Evolutionary conservation across 2,113 vertebrate genomes (phyloP), one percentile per base, ranked within the genome.

Genomic region (Trematocara nigrifrons): DNA sequence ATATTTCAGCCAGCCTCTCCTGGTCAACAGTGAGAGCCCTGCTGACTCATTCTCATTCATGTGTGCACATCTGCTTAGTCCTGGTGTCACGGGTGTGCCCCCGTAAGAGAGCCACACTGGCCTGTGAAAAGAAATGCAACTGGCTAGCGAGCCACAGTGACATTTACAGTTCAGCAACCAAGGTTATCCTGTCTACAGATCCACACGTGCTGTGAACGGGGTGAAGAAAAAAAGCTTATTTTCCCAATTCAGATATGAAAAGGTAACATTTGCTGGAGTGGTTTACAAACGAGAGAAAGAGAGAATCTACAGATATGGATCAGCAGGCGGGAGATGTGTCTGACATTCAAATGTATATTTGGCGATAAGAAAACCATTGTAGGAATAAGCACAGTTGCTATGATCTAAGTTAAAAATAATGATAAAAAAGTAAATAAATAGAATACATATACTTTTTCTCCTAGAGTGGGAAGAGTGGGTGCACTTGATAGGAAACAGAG

Each of bases 41-140:
- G 87, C 89, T 84, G 83, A 90, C 86, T 94, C 92, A 94, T 95
- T 95, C 82, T 87, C 86, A 95, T 95, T 94, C 95, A 89, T 83
- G 82, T 78, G 81, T 20, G 89, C 90, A 81, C 88, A 89, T 88
- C 89, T 76, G 83, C 88, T 76, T 86, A 29, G 85, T 71, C 89
- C 78, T 69, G 33, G 87, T 90, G 93, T 92, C 93, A 69, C 5
- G 69, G 84, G 82, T 61, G 85, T 81, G 86, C 88, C 81, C 80
- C 88, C 88, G 33, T 77, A 88, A 87, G 82, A 90, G 89, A 86
- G 84, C 54, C 33, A 8, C 85, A 47, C 71, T 40, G 45, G 83
- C 79, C 81, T 38, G 31, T 53, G 49, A 87, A 80, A 80, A 89
- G 64, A 45, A 64, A 78, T 2, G 61, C 4, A 16, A 93, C 91